Evolutionary conservation across 2,113 vertebrate species (phyloP).

Genomic region (Nettapus auritus): DNA sequence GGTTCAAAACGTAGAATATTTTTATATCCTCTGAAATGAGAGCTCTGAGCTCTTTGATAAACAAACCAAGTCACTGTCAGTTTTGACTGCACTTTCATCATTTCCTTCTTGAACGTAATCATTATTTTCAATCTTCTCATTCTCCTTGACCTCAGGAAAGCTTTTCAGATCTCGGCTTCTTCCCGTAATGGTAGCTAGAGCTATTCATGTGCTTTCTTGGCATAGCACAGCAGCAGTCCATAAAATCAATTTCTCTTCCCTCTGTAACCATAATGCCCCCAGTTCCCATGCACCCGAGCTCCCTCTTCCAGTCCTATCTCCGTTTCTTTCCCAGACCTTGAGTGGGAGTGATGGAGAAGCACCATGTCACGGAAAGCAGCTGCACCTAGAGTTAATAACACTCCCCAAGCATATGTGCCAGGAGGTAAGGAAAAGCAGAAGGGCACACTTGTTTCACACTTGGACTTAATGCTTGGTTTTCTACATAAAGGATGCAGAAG

Average conservation of each 20-base stretch:
- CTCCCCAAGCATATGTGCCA: background rate
- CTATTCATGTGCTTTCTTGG: background rate
- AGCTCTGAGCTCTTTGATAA: background rate
- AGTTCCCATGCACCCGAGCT: accelerated
- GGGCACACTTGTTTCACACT: background rate
- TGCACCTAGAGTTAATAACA: background rate
- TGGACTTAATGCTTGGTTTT: background rate
- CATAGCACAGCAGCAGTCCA: background rate
- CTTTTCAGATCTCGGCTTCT: background rate
- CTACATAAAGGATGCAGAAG: background rate
- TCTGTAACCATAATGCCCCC: background rate
- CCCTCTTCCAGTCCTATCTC: background rate
- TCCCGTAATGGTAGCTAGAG: background rate
- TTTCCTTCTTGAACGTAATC: background rate
- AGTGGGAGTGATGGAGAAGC: background rate
- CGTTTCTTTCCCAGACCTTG: background rate
- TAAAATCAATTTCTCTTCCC: background rate
- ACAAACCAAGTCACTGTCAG: background rate
- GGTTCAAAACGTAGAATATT: background rate
- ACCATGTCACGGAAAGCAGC: background rate
- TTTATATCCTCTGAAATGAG: background rate
- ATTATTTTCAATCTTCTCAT: background rate
- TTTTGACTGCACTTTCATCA: background rate
- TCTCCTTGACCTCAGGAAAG: constrained; percentile 19
- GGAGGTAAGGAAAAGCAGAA: background rate